Base-by-base conservation (phyloP, 2,888 invertebrate species). In the Patella ulyssiponensis region DNA sequence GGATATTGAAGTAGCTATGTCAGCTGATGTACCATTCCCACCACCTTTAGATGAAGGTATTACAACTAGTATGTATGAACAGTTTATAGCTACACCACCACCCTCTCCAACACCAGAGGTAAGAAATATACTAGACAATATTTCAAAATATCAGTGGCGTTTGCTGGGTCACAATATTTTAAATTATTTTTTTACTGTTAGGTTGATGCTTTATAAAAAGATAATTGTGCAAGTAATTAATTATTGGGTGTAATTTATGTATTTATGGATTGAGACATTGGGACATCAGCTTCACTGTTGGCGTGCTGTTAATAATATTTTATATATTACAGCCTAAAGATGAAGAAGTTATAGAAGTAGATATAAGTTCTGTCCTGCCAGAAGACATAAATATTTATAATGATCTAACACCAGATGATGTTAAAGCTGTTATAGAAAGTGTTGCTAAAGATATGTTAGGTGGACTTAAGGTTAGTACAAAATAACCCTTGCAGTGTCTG, bases 11-110 rank as follows among this genome's bases (percentile, higher is more conserved):
- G 85, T 89, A 5, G 87, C 89, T 9, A 83, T 86, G 74, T 81
- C 89, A 64, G 88, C 90, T 15, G 82, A 84, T 54, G 77, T 89
- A 20, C 91, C 90, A 3, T 90, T 88, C 84, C 91, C 91, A 17
- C 88, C 90, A 20, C 90, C 89, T 0, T 83, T 91, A 72, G 89
- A 90, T 79, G 91, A 91, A 75, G 91, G 87, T 27, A 85, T 90
- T 11, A 72, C 84, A 3, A 86, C 86, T 23, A 86, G 85, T 51
- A 80, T 87, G 17, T 85, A 84, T 77, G 76, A 81, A 15, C 77
- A 81, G 11, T 89, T 85, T 74, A 85, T 90, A 23, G 85, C 84
- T 69, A 87, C 88, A 17, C 88, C 89, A 5, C 88, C 88, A n/a
- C 86, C 90, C 14, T 84, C 88, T 23, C 87, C 88, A 1, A 74